A percentile compares a stretch with the other conserved stretches of the same genome.
Conservation (phyloP, 2,797 vertebrate genomes). For the Masticophis lateralis region DNA sequence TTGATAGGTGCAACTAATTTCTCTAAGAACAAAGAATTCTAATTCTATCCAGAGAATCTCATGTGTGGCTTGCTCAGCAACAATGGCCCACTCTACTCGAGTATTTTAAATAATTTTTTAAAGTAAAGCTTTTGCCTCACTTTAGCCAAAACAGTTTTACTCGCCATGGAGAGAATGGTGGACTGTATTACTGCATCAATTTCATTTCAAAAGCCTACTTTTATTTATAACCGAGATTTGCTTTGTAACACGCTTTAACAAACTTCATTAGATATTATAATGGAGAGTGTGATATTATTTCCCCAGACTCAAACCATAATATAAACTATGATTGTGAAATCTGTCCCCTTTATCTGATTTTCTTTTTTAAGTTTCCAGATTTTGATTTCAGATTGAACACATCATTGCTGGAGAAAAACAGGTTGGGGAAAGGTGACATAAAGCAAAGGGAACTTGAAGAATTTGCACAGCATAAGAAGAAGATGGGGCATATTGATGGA, state of each 20-base stretch:
- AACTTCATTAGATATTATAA: background rate
- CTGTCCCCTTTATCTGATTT: background rate
- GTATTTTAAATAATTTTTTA: constrained; percentile 51
- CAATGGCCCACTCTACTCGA: constrained; percentile 51
- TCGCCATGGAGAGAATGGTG: constrained; percentile 22
- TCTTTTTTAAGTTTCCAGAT: background rate
- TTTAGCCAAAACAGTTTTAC: constrained; percentile 41
- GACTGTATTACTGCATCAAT: constrained; percentile 20
- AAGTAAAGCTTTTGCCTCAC: constrained; percentile 43
- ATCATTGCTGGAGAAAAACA: background rate
- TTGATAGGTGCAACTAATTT: constrained; percentile 11
- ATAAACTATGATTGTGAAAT: background rate
- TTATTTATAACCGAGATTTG: background rate
- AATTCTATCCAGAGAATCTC: constrained; percentile 35
- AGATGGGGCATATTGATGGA: background rate
- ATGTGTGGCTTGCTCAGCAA: constrained; percentile 38
- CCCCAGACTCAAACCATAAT: background rate
- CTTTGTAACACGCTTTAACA: background rate
- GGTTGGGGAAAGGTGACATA: background rate
- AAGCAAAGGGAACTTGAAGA: background rate
- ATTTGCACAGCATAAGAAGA: background rate
- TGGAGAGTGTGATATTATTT: background rate
- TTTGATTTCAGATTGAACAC: background rate
- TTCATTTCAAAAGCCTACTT: background rate
- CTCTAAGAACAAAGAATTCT: constrained; percentile 32